Percentiles rank a stretch among this genome's conserved stretches.
phyloP scores from a whole-genome alignment of 2,888 invertebrate genomes.

The Xestia sexstrigata region DNA sequence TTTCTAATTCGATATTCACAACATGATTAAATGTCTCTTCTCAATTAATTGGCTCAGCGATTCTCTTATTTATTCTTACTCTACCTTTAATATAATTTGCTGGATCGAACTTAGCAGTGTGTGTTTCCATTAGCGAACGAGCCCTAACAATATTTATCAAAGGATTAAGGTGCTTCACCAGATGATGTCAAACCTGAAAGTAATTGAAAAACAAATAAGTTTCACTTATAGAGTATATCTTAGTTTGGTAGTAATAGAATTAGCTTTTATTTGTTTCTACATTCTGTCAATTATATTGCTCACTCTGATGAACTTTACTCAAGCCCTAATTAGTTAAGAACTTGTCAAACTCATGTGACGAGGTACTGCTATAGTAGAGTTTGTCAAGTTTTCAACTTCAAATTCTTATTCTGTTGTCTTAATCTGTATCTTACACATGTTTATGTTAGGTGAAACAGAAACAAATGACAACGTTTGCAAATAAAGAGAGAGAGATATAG shows the following conservation, averaged over 20 bases:
- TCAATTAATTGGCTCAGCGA: neutral
- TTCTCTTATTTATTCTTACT: neutral
- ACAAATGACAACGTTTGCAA: constrained; percentile 8
- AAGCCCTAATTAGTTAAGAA: neutral
- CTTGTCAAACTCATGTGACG: no score
- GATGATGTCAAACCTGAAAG: neutral
- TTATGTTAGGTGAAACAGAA: neutral
- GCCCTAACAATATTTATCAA: constrained; percentile 18
- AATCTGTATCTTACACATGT: no score
- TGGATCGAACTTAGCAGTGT: constrained; percentile 16
- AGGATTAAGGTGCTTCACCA: neutral
- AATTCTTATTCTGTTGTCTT: neutral
- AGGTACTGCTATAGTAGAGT: neutral
- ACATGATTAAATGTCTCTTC: neutral
- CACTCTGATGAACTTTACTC: neutral
- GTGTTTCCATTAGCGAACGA: constrained; percentile 12
- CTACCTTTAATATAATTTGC: constrained; percentile 8
- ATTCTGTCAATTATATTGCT: neutral
- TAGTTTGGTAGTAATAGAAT: neutral
- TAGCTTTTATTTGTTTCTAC: neutral
- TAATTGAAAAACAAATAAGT: constrained; percentile 9
- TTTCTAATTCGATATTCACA: neutral
- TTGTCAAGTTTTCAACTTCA: neutral
- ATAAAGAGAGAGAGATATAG: neutral
- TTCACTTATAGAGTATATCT: neutral